phyloP scores from a whole-genome alignment of 2,797 vertebrate genomes.

The Eulemur rubriventer region DNA sequence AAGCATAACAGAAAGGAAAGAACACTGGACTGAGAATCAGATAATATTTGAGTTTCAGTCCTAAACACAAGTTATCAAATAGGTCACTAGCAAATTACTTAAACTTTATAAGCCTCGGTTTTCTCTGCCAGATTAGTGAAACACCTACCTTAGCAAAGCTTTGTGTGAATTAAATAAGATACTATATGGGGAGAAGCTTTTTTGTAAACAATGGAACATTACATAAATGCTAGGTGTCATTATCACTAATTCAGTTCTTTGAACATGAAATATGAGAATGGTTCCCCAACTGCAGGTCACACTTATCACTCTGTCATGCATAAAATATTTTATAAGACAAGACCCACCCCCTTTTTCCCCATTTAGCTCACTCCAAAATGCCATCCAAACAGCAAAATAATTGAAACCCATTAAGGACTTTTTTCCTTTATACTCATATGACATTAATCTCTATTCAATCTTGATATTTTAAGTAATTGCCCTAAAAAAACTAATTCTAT shows the following conservation, averaged over 20 bases:
- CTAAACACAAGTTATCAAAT: background rate
- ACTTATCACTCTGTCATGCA: background rate
- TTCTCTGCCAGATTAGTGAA: background rate
- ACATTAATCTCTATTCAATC: background rate
- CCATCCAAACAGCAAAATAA: background rate
- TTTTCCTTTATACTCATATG: background rate
- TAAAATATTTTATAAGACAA: background rate
- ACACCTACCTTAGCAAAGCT: background rate
- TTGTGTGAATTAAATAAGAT: background rate
- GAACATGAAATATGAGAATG: background rate
- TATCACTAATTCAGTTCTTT: background rate
- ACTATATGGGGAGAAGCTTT: background rate
- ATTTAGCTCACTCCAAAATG: background rate
- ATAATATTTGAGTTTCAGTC: background rate
- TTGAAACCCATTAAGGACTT: background rate
- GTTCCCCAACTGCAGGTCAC: background rate
- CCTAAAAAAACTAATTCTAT: background rate
- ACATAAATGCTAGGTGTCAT: background rate
- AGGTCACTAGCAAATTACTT: background rate
- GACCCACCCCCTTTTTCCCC: background rate
- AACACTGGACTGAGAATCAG: background rate
- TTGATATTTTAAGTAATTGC: background rate
- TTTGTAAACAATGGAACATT: background rate
- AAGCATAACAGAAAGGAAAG: background rate
- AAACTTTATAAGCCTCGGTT: background rate